Conservation (phyloP, 2,797 vertebrate species). For the Trichosurus vulpecula region DNA sequence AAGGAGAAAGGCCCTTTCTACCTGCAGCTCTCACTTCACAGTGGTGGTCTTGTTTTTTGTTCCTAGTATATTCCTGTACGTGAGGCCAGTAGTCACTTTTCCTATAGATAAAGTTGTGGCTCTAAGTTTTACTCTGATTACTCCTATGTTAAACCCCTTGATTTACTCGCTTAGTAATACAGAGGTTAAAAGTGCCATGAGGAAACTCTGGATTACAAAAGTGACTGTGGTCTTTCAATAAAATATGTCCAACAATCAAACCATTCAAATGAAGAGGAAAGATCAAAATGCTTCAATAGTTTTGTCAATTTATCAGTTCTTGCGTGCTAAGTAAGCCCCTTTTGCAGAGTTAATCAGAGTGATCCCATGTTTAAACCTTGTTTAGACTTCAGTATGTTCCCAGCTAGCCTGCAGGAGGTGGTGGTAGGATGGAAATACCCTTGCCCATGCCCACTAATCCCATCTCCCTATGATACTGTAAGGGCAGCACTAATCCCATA, state of each 20-base stretch:
- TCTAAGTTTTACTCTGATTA: neutral
- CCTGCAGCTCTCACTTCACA: too few relatives aligned
- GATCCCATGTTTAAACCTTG: neutral
- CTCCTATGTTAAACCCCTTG: neutral
- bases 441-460: rapidly evolving
- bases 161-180: neutral
- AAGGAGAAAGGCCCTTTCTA: too few relatives aligned
- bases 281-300: neutral
- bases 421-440: neutral
- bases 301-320: neutral
- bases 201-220: neutral
- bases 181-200: neutral
- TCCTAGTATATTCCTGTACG: neutral
- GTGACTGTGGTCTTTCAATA: neutral
- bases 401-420: neutral
- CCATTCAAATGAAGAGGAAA: neutral
- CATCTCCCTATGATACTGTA: neutral
- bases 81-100: neutral
- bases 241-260: neutral
- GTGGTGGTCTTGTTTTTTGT: neutral
- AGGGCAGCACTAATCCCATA: neutral
- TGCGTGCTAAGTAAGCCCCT: neutral
- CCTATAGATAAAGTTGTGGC: neutral
- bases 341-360: neutral
- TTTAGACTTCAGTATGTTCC: neutral